Conservation (phyloP, 2,888 invertebrate genomes). For the Drosophila mercatorum region DNA sequence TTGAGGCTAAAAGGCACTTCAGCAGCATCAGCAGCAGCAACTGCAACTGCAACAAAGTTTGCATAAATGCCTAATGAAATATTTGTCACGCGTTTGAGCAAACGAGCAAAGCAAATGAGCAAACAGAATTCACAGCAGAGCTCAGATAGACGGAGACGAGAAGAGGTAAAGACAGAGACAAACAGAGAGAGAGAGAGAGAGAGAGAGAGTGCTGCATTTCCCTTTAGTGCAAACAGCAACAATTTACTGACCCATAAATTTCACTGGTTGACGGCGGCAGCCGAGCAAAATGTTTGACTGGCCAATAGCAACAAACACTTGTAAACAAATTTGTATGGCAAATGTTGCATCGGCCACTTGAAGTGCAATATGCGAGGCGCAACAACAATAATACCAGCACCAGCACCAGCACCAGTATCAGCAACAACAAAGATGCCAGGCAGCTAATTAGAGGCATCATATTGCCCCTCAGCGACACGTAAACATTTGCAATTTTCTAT, state of each 20-base stretch:
- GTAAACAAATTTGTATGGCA: slow-evolving; percentile 74
- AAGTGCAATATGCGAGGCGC: slow-evolving; percentile 40
- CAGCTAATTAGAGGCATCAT: slow-evolving; percentile 76
- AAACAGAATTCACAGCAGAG: slow-evolving; percentile 63
- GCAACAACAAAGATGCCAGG: slow-evolving; percentile 27
- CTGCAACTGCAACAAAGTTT: slow-evolving; percentile 57
- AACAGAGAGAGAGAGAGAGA: background rate
- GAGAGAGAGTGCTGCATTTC: slow-evolving; percentile 50
- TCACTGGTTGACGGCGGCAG: slow-evolving; percentile 57
- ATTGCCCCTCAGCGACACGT: slow-evolving; percentile 33
- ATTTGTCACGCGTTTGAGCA: slow-evolving; percentile 75
- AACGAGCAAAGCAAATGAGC: slow-evolving; percentile 65
- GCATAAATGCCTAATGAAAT: slow-evolving; percentile 73
- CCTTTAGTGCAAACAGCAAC: slow-evolving; percentile 47
- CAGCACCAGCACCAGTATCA: background rate
- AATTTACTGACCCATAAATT: slow-evolving; percentile 79
- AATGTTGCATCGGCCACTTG: slow-evolving; percentile 61
- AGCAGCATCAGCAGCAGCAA: slow-evolving; percentile 7
- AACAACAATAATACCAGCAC: slow-evolving; percentile 4
- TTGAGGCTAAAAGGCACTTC: slow-evolving; percentile 56
- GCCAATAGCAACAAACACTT: slow-evolving; percentile 52
- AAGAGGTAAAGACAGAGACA: slow-evolving; percentile 6
- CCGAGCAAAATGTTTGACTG: slow-evolving; percentile 60
- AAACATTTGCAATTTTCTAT: slow-evolving; percentile 78
- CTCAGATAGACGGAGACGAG: slow-evolving; percentile 21